These are phyloP conservation scores for Dendrocincla fuliginosa DNA, from an alignment of 2,797 vertebrate genomes.

Conservation along the genomic window DNA sequence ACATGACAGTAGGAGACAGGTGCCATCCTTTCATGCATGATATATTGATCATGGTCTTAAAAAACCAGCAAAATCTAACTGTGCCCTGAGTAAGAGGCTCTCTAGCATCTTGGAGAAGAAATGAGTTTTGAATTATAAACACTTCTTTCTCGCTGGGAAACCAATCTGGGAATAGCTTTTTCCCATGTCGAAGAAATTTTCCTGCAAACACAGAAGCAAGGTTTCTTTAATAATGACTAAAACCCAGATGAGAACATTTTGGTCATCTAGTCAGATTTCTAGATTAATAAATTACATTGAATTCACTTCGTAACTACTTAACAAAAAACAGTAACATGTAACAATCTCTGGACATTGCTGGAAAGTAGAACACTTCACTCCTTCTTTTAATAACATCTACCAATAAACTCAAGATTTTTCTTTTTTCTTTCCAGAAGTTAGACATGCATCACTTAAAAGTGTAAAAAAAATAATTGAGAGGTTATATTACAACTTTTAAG, in stretches of 20 bases:
- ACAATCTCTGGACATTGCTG: neutral
- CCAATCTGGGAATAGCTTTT: neutral
- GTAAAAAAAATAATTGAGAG: fast-evolving
- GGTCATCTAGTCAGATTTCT: neutral
- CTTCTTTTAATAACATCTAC: neutral
- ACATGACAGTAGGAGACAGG: fast-evolving
- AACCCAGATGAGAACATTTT: neutral
- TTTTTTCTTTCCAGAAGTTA: neutral
- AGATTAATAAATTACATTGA: neutral
- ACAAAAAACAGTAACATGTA: neutral
- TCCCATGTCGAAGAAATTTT: neutral
- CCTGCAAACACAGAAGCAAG: neutral
- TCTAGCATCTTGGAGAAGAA: neutral
- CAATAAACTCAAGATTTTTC: neutral
- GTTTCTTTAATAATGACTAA: neutral
- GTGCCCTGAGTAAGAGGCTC: neutral
- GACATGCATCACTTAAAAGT: neutral
- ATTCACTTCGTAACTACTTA: neutral
- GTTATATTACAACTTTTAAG: neutral
- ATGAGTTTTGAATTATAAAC: neutral
- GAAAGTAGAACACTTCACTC: neutral
- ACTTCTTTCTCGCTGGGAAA: neutral
- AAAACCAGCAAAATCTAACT: neutral
- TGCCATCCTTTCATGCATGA: neutral
- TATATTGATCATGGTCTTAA: fast-evolving